Evolutionary conservation across 2,797 vertebrate genomes (phyloP).

Genomic region (Aldrovandia affinis): DNA sequence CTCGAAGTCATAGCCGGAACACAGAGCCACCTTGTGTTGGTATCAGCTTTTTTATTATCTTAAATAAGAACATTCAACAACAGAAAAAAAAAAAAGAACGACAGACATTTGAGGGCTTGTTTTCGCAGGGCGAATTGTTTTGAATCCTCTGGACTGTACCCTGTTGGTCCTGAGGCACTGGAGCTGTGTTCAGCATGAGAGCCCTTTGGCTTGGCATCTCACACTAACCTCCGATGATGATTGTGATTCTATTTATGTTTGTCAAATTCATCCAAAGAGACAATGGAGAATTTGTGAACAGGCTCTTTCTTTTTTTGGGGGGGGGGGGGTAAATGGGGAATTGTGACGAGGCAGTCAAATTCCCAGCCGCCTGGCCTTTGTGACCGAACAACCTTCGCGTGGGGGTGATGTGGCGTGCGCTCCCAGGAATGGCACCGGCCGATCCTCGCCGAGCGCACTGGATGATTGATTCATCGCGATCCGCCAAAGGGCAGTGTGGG

Average conservation of each 20-base stretch:
- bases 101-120: background rate
- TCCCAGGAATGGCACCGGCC: background rate
- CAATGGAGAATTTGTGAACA: background rate
- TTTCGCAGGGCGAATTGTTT: background rate
- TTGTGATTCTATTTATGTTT: background rate
- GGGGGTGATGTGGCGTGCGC: background rate
- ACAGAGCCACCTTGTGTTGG: background rate
- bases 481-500: background rate
- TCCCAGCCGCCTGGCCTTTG: no score
- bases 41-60: background rate
- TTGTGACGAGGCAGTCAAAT: no score
- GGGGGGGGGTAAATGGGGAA: background rate
- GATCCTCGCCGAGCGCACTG: background rate
- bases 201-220: background rate
- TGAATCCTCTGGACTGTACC: no score
- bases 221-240: background rate
- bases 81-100: background rate
- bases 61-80: background rate
- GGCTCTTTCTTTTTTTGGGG: background rate
- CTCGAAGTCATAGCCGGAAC: background rate
- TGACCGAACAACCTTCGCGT: no score
- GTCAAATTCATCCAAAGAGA: background rate
- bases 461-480: constrained; percentile 6
- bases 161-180: no score
- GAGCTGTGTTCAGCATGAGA: background rate